A percentile compares a stretch with the other conserved stretches of the same genome.
Conservation (phyloP, 2,888 invertebrate species). For the Sesia apiformis region DNA sequence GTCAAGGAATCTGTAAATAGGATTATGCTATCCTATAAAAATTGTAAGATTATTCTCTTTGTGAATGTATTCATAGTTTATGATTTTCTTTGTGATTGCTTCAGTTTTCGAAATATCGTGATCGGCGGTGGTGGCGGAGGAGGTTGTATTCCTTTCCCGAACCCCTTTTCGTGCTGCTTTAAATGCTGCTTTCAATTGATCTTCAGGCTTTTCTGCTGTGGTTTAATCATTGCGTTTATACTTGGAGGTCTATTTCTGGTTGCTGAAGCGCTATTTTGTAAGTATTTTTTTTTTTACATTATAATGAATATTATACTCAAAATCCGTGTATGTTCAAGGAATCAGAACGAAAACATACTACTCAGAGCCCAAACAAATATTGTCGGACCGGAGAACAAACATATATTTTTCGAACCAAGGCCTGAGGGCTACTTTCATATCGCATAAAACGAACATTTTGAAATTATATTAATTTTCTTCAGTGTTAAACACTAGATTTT, state of each 20-base stretch:
- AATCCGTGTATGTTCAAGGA: background rate
- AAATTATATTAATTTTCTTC: no score
- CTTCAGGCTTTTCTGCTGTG: constrained; percentile 25
- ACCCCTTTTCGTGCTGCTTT: constrained; percentile 31
- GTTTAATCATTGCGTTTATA: constrained; percentile 19
- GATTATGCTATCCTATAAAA: no score
- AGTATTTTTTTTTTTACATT: constrained; percentile 10
- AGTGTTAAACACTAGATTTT: no score
- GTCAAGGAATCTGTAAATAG: no score
- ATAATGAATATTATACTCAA: constrained; percentile 9
- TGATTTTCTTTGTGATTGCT: background rate
- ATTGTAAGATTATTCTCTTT: no score
- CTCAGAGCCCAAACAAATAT: no score
- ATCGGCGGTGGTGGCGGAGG: constrained; percentile 27
- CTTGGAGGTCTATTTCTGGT: constrained; percentile 19
- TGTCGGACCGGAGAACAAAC: no score
- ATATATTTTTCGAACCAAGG: no score
- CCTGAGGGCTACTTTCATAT: no score
- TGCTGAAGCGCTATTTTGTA: constrained; percentile 24
- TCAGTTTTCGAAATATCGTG: constrained; percentile 37
- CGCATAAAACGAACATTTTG: no score
- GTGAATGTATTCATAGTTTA: background rate
- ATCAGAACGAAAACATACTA: no score
- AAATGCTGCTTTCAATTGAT: constrained; percentile 27
- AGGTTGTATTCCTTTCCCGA: constrained; percentile 31